phyloP scores from a whole-genome alignment of 2,113 vertebrate species.

The Xiphias gladius region DNA sequence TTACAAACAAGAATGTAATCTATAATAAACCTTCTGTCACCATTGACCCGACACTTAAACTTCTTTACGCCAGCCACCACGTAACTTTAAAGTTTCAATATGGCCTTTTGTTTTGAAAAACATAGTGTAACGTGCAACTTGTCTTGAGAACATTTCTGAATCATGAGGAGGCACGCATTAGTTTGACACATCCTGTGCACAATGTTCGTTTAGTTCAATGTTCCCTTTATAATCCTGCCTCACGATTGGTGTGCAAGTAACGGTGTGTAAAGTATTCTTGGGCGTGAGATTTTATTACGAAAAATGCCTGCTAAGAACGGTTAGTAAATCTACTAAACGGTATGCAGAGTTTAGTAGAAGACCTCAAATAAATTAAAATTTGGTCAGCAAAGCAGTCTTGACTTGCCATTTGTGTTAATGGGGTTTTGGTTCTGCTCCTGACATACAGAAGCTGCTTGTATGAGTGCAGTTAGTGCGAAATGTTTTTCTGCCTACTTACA shows the following conservation, averaged over 20 bases:
- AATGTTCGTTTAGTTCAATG: neutral
- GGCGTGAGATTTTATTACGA: neutral
- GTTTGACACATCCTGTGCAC: neutral
- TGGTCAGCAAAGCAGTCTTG: too few relatives aligned
- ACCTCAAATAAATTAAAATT: neutral
- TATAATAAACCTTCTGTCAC: neutral
- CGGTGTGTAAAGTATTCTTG: neutral
- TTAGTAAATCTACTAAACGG: neutral
- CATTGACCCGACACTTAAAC: neutral
- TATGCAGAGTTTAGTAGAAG: neutral
- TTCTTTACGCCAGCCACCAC: neutral
- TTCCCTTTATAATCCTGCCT: neutral
- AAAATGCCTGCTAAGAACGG: neutral
- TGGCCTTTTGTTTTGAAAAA: neutral
- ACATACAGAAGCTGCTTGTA: neutral
- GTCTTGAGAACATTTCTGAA: neutral
- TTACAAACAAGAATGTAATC: neutral
- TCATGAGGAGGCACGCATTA: neutral
- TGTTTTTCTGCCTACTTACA: neutral
- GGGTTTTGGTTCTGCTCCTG: neutral
- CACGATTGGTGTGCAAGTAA: too few relatives aligned
- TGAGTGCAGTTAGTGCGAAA: neutral
- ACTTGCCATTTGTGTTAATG: neutral
- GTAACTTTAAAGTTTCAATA: neutral
- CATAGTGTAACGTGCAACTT: neutral